phyloP scores from a whole-genome alignment of 2,888 invertebrate species.

The Hemithea aestivaria region DNA sequence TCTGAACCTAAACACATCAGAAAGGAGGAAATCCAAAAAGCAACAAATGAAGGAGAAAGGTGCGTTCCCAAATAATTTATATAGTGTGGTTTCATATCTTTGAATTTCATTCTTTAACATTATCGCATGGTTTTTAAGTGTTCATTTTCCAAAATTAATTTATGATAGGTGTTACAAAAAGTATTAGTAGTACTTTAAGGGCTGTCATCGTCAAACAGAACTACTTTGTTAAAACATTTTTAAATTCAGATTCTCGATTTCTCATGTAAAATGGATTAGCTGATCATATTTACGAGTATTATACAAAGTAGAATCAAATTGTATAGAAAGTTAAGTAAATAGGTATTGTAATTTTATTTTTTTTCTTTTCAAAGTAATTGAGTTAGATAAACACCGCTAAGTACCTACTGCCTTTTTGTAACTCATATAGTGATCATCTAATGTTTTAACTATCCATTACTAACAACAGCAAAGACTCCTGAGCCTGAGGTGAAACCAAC shows the following conservation, averaged over 20 bases:
- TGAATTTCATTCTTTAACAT: too few relatives aligned
- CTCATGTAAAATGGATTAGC: conserved; percentile 12
- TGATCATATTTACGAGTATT: too few relatives aligned
- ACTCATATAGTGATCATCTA: too few relatives aligned
- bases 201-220: too few relatives aligned
- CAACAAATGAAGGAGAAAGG: conserved; percentile 85
- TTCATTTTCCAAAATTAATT: not conserved
- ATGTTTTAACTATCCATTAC: conserved; percentile 35
- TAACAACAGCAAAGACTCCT: conserved; percentile 56
- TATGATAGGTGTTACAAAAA: too few relatives aligned
- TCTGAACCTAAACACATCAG: conserved; percentile 73
- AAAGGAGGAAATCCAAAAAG: conserved; percentile 86
- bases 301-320: too few relatives aligned
- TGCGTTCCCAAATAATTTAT: conserved; percentile 2
- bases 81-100: not conserved
- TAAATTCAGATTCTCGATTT: conserved; percentile 13
- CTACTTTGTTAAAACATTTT: too few relatives aligned
- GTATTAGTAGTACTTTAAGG: too few relatives aligned
- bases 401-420: too few relatives aligned
- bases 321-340: too few relatives aligned
- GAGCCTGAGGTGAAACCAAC: conserved; percentile 42
- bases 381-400: too few relatives aligned
- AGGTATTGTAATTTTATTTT: too few relatives aligned
- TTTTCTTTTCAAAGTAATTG: not conserved
- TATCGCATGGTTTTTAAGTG: not conserved